phyloP scores from a whole-genome alignment of 2,113 vertebrate genomes.

The Catharus bicknelli region DNA sequence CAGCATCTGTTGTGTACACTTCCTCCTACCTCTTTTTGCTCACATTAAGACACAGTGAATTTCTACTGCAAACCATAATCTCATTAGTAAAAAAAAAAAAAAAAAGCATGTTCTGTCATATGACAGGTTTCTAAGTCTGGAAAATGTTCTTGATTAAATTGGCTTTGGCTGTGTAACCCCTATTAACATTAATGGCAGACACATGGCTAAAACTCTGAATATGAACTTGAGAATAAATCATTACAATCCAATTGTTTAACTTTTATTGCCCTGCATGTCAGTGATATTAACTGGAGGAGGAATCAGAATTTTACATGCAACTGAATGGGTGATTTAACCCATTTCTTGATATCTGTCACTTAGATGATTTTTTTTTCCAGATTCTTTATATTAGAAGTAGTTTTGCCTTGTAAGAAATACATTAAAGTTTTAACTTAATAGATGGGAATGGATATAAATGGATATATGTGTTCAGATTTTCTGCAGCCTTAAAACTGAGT shows the following conservation, averaged over 20 bases:
- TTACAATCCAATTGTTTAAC: slow-evolving; percentile 31
- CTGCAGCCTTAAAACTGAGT: neutral
- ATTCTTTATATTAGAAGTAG: neutral
- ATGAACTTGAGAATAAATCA: slow-evolving; percentile 46
- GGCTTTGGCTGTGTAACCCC: slow-evolving; percentile 40
- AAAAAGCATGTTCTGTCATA: slow-evolving; percentile 16
- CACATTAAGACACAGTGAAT: neutral
- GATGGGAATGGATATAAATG: neutral
- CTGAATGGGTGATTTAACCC: neutral
- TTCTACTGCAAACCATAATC: slow-evolving; percentile 13
- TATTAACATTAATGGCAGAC: slow-evolving; percentile 54
- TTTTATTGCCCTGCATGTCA: slow-evolving; percentile 29
- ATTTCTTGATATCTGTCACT: neutral
- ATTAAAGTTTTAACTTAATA: neutral
- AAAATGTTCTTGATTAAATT: slow-evolving; percentile 55
- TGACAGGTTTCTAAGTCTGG: slow-evolving; percentile 34
- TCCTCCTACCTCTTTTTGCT: neutral
- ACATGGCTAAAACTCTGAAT: slow-evolving; percentile 21
- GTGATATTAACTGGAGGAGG: neutral
- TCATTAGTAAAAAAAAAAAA: slow-evolving; percentile 51
- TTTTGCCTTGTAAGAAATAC: neutral
- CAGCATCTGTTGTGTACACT: neutral
- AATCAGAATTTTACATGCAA: neutral
- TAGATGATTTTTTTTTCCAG: neutral
- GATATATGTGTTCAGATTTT: neutral